Conservation (phyloP, 2,797 vertebrate genomes). For the Anomalospiza imberbis region DNA sequence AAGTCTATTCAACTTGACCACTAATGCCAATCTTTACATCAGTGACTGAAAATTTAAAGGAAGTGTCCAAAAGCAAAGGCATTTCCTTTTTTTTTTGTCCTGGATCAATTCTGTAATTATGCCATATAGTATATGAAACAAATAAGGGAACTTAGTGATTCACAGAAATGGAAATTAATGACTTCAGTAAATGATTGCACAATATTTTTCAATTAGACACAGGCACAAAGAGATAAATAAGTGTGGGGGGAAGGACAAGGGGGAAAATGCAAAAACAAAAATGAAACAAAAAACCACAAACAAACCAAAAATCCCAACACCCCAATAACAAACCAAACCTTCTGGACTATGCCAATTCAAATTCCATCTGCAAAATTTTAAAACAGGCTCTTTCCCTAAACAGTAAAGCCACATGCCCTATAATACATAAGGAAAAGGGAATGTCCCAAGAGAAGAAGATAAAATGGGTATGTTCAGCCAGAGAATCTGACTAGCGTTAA, state of each 20-base stretch:
- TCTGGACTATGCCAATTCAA: neutral
- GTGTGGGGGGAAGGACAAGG: fast-evolving
- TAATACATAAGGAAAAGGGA: neutral
- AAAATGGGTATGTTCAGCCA: fast-evolving
- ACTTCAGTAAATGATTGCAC: neutral
- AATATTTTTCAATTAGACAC: neutral
- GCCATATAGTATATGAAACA: neutral
- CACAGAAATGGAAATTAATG: neutral
- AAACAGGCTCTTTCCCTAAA: neutral
- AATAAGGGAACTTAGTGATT: neutral
- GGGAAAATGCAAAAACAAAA: neutral
- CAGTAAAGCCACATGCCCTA: neutral
- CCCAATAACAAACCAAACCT: neutral
- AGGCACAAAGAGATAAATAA: neutral
- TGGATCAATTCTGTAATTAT: neutral
- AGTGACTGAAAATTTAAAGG: neutral
- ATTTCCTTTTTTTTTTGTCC: neutral
- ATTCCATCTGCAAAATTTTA: neutral
- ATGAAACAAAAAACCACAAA: neutral
- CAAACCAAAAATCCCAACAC: neutral
- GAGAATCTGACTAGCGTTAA: neutral
- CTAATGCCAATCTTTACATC: neutral
- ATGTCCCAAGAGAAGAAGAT: neutral
- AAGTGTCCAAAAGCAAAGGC: neutral
- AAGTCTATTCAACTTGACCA: neutral